Evolutionary conservation across 2,888 invertebrate genomes (phyloP).

Genomic region (Malthinus seriepunctatus): DNA sequence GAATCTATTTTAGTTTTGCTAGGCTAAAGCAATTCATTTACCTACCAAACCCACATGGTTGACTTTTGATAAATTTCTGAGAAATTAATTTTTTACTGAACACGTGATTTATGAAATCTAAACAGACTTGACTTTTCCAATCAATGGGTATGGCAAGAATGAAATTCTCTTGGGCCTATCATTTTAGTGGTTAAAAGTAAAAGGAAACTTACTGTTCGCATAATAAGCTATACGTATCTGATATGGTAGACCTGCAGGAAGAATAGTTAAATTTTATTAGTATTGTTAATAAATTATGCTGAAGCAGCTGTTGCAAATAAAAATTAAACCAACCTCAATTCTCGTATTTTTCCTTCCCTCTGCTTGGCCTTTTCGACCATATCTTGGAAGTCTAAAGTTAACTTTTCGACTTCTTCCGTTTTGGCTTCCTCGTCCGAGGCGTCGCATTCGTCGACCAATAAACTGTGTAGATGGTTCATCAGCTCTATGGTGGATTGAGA

Average conservation of each 20-base stretch:
- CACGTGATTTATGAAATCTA: too few relatives aligned
- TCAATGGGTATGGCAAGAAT: too few relatives aligned
- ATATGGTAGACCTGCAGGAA: constrained; percentile 58
- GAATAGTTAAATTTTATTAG: constrained; percentile 37
- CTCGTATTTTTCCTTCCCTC: constrained; percentile 75
- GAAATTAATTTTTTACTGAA: too few relatives aligned
- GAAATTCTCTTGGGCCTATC: too few relatives aligned
- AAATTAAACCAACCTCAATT: constrained; percentile 66
- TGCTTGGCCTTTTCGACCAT: constrained; percentile 72
- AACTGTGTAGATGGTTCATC: constrained; percentile 75
- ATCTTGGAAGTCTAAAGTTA: constrained; percentile 69
- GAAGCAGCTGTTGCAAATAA: not conserved
- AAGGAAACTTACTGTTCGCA: constrained; percentile 62
- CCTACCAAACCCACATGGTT: too few relatives aligned
- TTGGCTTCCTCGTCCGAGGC: constrained; percentile 69
- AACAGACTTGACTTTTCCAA: too few relatives aligned
- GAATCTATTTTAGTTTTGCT: too few relatives aligned
- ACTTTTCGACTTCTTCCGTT: constrained; percentile 65
- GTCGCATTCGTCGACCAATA: constrained; percentile 75
- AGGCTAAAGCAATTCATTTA: too few relatives aligned
- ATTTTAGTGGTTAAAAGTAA: constrained; percentile 2
- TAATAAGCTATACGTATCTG: constrained; percentile 61
- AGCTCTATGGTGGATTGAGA: constrained; percentile 82
- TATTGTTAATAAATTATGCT: constrained; percentile 6
- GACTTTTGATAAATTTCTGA: too few relatives aligned